Base-by-base conservation (phyloP, 2,888 invertebrate species). In the Arctia plantaginis region DNA sequence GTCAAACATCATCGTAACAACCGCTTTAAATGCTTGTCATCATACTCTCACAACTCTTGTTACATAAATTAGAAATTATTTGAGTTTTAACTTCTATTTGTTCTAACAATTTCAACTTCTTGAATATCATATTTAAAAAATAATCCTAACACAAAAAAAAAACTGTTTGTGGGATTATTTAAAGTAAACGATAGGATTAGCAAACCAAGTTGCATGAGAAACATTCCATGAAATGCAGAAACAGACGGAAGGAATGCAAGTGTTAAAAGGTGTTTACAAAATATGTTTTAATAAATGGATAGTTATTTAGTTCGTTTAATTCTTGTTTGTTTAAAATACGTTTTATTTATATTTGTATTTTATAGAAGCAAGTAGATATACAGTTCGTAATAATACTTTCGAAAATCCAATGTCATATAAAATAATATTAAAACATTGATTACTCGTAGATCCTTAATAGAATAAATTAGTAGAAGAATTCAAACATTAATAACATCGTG, bases 1-100 rank as follows among this genome's bases (percentile, higher is more conserved):
- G 82, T 82, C 83, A 86, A 86, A 85, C 80, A 85, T 89, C 86
- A 87, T 84, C 86, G 74, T 78, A 81, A 78, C 78, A 81, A 78
- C 78, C 71, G 69, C 79, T 87, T 80, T 87, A 89, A 88, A 87
- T 73, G 78, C 75, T 77, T 77, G 79, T 86, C 83, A 84, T 80
- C 76, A 79, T 70, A 69, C 67, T 62, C 62, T 62, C 62, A 72
- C 86, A 86, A 82, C 80, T 71, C 71, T 68, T 74, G 66, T 82
- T 85, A 85, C 70, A 72, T 82, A 83, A 84, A 77, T 77, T 85
- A 78, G 85, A 81, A 80, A 85, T 77, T 78, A 73, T 71, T 78
- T 80, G 75, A 77, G 39, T 75, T 67, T 47, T 47, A 51, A 68
- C 51, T 68, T 62, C 27, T 30, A 62, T 71, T 62, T 71, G 4